A percentile compares a stretch with the other conserved stretches of the same genome.
Evolutionary conservation across 37 sponge, comb jelly and placozoan genomes (phyloP).

Genomic region (Sycon ciliatum): DNA sequence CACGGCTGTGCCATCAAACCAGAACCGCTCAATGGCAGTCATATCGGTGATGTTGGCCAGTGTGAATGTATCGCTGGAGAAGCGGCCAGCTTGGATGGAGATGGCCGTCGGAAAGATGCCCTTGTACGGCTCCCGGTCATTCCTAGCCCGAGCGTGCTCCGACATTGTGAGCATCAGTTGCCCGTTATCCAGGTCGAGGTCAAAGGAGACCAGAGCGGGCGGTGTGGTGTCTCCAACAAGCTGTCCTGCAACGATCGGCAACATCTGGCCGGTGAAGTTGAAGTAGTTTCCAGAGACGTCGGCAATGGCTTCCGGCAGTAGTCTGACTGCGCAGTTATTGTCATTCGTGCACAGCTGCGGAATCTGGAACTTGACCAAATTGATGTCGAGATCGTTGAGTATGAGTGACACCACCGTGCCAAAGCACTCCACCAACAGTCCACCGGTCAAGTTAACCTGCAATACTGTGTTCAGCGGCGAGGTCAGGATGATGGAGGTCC

Average conservation of each 20-base stretch:
- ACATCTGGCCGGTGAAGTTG: conserved; percentile 10
- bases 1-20: conserved; percentile 32
- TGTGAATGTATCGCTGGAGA: no score
- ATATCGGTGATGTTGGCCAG: no score
- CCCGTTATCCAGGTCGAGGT: conserved; percentile 61
- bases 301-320: conserved; percentile 30
- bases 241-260: neutral
- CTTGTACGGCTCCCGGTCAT: neutral
- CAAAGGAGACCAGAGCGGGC: conserved; percentile 65
- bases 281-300: conserved; percentile 56
- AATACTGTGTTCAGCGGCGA: conserved; percentile 25
- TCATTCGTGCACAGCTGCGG: conserved; percentile 19
- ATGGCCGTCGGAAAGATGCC: neutral
- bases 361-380: conserved; percentile 46
- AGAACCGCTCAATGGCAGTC: neutral
- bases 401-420: conserved; percentile 44
- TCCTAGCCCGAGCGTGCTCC: conserved; percentile 36
- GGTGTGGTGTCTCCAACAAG: conserved; percentile 42
- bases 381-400: conserved; percentile 63
- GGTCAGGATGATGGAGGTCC: neutral
- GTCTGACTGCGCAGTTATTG: conserved; percentile 36
- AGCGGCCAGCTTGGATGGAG: neutral
- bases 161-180: conserved; percentile 65
- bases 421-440: conserved; percentile 57
- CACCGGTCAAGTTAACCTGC: conserved; percentile 50